Evolutionary conservation across 1,140 invertebrate species (phyloP).

Genomic region (Drosophila orosa): DNA sequence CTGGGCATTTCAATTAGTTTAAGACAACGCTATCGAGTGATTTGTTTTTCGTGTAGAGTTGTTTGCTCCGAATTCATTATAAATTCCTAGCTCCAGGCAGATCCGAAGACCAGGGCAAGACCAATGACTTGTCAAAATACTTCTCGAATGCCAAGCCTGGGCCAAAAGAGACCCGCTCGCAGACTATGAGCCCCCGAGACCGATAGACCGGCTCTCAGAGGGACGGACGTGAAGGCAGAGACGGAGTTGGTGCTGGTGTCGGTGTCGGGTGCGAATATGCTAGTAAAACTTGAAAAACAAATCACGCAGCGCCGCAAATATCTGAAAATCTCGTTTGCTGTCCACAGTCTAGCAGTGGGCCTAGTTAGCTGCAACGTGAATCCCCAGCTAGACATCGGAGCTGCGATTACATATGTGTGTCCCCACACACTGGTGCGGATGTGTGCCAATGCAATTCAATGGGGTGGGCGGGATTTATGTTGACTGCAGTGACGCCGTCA

Average conservation of each 20-base stretch:
- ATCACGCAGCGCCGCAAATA: conserved; percentile 28
- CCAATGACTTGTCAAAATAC: conserved; percentile 62
- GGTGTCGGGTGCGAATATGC: conserved; percentile 11
- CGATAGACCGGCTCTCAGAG: conserved; percentile 25
- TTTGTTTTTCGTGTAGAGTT: conserved; percentile 17
- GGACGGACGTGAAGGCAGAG: not conserved
- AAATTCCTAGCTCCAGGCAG: conserved; percentile 27
- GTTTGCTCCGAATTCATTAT: conserved; percentile 6
- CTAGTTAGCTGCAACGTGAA: conserved; percentile 30
- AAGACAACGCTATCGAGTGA: too few species aligned
- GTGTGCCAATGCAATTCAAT: conserved; percentile 6
- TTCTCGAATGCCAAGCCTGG: conserved; percentile 44
- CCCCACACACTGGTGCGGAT: conserved; percentile 6
- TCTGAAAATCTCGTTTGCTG: conserved; percentile 42
- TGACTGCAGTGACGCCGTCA: not conserved
- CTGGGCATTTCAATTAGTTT: too few species aligned
- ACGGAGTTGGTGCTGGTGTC: not conserved
- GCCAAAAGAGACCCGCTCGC: conserved; percentile 15
- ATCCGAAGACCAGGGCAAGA: conserved; percentile 61
- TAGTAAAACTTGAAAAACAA: conserved; percentile 63
- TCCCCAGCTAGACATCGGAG: conserved; percentile 1
- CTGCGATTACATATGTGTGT: conserved; percentile 15
- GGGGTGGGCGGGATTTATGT: conserved; percentile 18
- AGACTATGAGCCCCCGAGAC: conserved; percentile 6
- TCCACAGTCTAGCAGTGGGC: conserved; percentile 16